Evolutionary conservation across 2,888 invertebrate genomes (phyloP), one percentile per base, ranked within the genome.

Genomic region (Agrotis clavis): DNA sequence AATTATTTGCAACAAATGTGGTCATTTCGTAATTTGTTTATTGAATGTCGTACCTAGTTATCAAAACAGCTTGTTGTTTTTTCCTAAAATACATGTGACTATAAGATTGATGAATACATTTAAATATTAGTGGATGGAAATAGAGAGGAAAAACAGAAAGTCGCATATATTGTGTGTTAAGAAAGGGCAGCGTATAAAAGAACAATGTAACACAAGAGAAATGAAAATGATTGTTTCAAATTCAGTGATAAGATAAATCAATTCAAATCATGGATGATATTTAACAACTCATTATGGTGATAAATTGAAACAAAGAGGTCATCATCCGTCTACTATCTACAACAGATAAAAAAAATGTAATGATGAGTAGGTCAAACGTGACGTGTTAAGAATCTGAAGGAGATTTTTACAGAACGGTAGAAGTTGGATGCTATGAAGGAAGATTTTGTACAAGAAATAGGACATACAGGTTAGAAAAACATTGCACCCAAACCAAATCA

Each of bases 1-100:
- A 66, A 68, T 73, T 68, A 63, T 57, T 77, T 65, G 71, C 60
- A 77, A 72, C 56, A 78, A 67, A 63, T 65, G 57, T 30, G 21
- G 18, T 19, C 13, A 61, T 45, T 64, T 71, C 18, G 59, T 59
- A 53, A 48, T 64, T 62, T 66, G 56, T 60, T 67, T 60, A 54
- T 13, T 60, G n/a, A 41, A 19, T 50, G 76, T 4, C 35, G 41
- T 41, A 41, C 41, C 18, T 59, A 35, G 7, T 59, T 19, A 60
- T 41, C 18, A 48, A 18, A 25, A 41, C 16, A 41, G 9, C 19
- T 59, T 51, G 47, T 14, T 48, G 1, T 45, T 2, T 45, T 25
- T 30, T 57, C 4, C 9, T 45, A 41, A 11, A 41, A 41, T 9
- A 41, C 41, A 11, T 41, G 9, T 41, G 11, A 41, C 11, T 41